phyloP scores from a whole-genome alignment of 2,888 invertebrate genomes.

The Agrochola circellaris region DNA sequence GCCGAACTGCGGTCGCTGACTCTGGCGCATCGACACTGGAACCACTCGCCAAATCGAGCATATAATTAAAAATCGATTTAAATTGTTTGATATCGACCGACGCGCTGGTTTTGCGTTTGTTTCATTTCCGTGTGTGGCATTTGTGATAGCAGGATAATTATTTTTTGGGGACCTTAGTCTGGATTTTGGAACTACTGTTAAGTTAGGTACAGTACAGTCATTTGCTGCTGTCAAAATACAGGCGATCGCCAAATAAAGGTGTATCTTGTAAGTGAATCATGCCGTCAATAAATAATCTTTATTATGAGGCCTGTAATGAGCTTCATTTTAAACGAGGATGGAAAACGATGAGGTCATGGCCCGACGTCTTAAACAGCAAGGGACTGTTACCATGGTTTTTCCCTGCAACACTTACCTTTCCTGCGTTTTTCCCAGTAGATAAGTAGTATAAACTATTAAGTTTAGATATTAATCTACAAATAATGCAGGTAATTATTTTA shows the following conservation, averaged over 20 bases:
- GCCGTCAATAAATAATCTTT: background rate
- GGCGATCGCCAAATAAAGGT: conserved; percentile 34
- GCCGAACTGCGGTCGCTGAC: conserved; percentile 73
- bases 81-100: conserved; percentile 28
- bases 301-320: background rate
- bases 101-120: conserved; percentile 16
- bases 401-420: background rate
- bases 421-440: background rate
- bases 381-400: background rate
- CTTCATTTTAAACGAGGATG: conserved; percentile 1
- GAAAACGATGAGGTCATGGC: conserved; percentile 5
- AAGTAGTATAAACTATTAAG: background rate
- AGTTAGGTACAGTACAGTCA: background rate
- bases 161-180: background rate
- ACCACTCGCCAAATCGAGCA: conserved; percentile 59
- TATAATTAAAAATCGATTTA: conserved; percentile 66
- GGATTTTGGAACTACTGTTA: background rate
- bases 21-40: conserved; percentile 50
- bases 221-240: conserved; percentile 6
- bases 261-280: conserved; percentile 32
- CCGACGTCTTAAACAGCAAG: background rate
- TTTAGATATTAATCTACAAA: too few relatives aligned
- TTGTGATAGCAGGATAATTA: conserved; percentile 24
- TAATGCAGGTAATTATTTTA: background rate
- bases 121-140: conserved; percentile 21